Evolutionary conservation across 1,140 invertebrate genomes (phyloP).

Genomic region (Pygmarrhopalites habei): DNA sequence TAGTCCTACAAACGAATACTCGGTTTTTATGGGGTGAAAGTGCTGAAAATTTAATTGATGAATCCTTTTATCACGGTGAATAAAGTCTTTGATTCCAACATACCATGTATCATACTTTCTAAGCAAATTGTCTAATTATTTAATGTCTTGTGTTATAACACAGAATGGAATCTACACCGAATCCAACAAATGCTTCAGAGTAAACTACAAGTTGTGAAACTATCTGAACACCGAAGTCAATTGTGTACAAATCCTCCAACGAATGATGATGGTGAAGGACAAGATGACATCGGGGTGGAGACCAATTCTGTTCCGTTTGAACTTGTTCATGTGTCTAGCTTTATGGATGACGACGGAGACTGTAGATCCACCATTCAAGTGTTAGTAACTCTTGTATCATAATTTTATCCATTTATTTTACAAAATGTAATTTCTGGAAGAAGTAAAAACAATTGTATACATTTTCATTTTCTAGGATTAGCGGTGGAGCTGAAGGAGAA

Average conservation of each 20-base stretch:
- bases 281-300: neutral
- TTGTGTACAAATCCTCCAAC: no score
- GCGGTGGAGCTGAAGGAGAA: neutral
- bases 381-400: no score
- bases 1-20: neutral
- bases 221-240: no score
- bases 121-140: neutral
- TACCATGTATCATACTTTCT: neutral
- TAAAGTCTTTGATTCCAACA: neutral
- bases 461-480: neutral
- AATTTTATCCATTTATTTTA: constrained; percentile 1
- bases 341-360: neutral
- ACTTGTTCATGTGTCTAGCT: neutral
- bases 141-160: neutral
- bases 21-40: neutral
- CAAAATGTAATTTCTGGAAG: neutral
- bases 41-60: neutral
- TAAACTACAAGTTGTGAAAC: neutral
- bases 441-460: neutral
- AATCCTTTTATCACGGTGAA: neutral
- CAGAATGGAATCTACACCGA: neutral
- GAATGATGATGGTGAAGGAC: neutral
- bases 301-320: neutral
- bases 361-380: neutral
- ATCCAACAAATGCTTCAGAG: neutral